Conservation (phyloP, 1,140 invertebrate genomes). For the Meteorus sp. region DNA sequence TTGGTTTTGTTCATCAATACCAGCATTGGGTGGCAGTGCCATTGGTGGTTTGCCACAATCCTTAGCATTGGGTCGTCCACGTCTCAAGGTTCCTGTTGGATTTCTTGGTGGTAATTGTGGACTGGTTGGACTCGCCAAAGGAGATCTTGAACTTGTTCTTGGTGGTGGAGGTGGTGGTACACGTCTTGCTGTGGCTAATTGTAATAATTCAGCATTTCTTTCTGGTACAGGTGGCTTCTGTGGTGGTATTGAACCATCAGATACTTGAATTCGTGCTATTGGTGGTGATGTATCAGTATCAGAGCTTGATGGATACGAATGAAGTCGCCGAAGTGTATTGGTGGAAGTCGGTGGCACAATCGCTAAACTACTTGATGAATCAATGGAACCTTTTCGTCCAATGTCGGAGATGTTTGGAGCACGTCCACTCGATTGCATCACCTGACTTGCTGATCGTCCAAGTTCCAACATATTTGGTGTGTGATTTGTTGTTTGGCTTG, state of each 20-base stretch:
- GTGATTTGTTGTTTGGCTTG: constrained; percentile 35
- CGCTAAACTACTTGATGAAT: constrained; percentile 55
- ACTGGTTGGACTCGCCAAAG: constrained; percentile 76
- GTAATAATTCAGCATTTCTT: constrained; percentile 71
- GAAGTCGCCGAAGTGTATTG: constrained; percentile 66
- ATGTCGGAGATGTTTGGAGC: constrained; percentile 57
- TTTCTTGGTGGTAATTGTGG: constrained; percentile 64
- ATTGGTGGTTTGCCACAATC: constrained; percentile 45
- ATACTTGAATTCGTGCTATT: constrained; percentile 58
- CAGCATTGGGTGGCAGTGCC: constrained; percentile 50
- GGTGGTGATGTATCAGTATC: constrained; percentile 72
- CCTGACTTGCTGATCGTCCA: constrained; percentile 39
- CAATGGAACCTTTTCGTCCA: constrained; percentile 62
- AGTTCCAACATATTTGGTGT: constrained; percentile 43
- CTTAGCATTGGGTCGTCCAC: constrained; percentile 30
- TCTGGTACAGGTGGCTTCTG: constrained; percentile 77
- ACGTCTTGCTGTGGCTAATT: constrained; percentile 66
- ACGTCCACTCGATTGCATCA: constrained; percentile 34
- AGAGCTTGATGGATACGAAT: constrained; percentile 75
- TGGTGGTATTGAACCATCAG: constrained; percentile 42
- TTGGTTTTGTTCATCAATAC: constrained; percentile 50
- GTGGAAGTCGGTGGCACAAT: constrained; percentile 34
- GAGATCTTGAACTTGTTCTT: constrained; percentile 78
- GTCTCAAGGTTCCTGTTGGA: constrained; percentile 42
- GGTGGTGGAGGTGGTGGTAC: constrained; percentile 86